Base-by-base conservation (phyloP, 2,888 invertebrate genomes). In the Pandemis cinnamomeana region DNA sequence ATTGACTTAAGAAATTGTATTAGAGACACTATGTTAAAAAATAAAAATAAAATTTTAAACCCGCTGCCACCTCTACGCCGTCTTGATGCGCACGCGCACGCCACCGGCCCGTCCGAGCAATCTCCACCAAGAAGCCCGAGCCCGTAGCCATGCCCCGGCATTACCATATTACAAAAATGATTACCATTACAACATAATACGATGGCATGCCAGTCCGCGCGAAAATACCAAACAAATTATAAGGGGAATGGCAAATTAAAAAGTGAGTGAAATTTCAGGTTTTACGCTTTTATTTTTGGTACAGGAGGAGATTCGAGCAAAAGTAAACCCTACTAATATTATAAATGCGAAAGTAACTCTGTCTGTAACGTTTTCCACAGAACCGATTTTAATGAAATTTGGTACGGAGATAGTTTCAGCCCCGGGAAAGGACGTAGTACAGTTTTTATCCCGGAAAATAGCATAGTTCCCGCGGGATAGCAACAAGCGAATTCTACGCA, bases 91-190 rank as follows among this genome's bases (percentile, higher is more conserved):
- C 68, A 41, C 61, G 68, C 69, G 69, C 76, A 77, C 72, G 82
- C 80, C 77, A 81, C 81, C 82, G 83, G 82, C 84, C 83, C 82
- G 82, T 81, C 81, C 78, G 80, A 83, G 84, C 83, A 84, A 85
- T 84, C 86, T 83, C 83, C 76, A 78, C 77, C 82, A 84, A 86
- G 84, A 84, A 85, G 85, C 84, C 77, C 66, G 27, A 76, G 81
- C 85, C 84, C 82, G 83, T 81, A 82, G 81, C 80, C 82, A 76
- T 71, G 73, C 80, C 80, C 82, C 79, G 78, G 78, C 80, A 89
- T 89, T 89, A 89, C 85, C 87, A 89, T 89, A 87, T 88, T 87
- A 89, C 85, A 87, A 84, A 87, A 86, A 88, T 87, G 79, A 89
- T 89, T 86, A 87, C 84, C 82, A 88, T 87, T 87, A 87, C 86